Base-by-base conservation (phyloP, 2,888 invertebrate genomes). In the Doris montereyensis region DNA sequence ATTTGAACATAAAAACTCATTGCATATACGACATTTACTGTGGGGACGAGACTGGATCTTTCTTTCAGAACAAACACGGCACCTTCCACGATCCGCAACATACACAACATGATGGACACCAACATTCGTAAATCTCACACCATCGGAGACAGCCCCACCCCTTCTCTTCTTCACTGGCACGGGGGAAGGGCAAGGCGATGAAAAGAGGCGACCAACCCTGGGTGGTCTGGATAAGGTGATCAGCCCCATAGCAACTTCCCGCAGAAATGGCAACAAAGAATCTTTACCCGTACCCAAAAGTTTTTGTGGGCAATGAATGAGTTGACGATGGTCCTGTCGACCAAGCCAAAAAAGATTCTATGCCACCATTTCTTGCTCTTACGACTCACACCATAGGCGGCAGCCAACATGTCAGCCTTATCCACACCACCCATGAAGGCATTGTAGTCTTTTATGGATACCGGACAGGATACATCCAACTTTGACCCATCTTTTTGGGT, bases 351-450 rank as follows among this genome's bases (percentile, higher is more conserved):
- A 28, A 75, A 75, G n/a, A 76, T n/a, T 26, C 0, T 34, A n/a
- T 67, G 52, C 76, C 75, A 75, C 62, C 32, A 75, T 62, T 62
- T 75, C 58, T 34, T 35, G 30, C 26, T 41, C 76, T 80, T 78
- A 21, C 70, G 65, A 17, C 41, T 67, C 3, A 73, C 35, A 13
- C 35, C 52, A 35, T 81, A 81, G 28, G 70, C 32, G 24, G 75
- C 74, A 34, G 80, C 77, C 4, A 78, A 75, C 65, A 78, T 76
- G 68, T 82, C 82, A 4, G 82, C 77, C 30, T 77, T 78, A 58
- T 82, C 82, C 4, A 81, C 81, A 28, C 82, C 77, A 35, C 70
- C 70, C 78, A 80, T 80, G 73, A 28, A 41, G 57, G 17, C 24
- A 24, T 80, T 79, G 58, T 81, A 81, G 17, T 65, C 41, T 13